A percentile compares a stretch with the other conserved stretches of the same genome.
phyloP scores from a whole-genome alignment of 2,888 invertebrate genomes.

The Alitta virens region DNA sequence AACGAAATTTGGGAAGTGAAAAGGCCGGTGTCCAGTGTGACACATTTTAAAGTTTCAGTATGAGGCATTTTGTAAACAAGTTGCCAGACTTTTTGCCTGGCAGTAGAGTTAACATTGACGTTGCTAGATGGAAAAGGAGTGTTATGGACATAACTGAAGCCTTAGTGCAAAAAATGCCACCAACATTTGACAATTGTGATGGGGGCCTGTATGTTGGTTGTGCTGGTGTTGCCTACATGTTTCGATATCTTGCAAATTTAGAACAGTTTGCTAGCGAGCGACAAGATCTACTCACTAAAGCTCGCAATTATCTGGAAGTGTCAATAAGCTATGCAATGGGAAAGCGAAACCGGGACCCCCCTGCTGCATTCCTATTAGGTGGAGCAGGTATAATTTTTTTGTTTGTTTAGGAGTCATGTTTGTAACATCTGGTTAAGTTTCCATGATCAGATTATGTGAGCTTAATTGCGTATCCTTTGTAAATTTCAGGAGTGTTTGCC shows the following conservation, averaged over 20 bases:
- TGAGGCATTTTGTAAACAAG: constrained; percentile 41
- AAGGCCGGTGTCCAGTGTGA: too few species aligned
- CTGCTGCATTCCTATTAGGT: constrained; percentile 75
- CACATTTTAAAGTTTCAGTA: too few species aligned
- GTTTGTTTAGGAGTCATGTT: too few species aligned
- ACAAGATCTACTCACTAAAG: constrained; percentile 62
- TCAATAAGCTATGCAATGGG: constrained; percentile 62
- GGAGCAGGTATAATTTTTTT: constrained; percentile 58
- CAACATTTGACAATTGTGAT: constrained; percentile 50
- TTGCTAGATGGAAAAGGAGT: constrained; percentile 34
- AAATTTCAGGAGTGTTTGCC: constrained; percentile 67
- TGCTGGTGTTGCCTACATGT: constrained; percentile 75
- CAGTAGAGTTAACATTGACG: constrained; percentile 31
- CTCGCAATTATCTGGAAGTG: constrained; percentile 66
- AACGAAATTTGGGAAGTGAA: too few species aligned
- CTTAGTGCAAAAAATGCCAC: constrained; percentile 36
- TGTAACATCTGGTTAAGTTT: too few species aligned
- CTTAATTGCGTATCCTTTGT: too few species aligned
- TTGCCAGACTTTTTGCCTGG: constrained; percentile 37
- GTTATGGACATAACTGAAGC: constrained; percentile 31
- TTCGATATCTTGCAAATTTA: constrained; percentile 67
- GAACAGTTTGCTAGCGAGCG: constrained; percentile 33
- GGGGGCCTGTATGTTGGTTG: constrained; percentile 72
- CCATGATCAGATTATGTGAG: too few species aligned
- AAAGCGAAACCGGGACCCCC: constrained; percentile 61